Evolutionary conservation across 1,140 invertebrate species (phyloP).

Genomic region (Hypsibius dujardini): DNA sequence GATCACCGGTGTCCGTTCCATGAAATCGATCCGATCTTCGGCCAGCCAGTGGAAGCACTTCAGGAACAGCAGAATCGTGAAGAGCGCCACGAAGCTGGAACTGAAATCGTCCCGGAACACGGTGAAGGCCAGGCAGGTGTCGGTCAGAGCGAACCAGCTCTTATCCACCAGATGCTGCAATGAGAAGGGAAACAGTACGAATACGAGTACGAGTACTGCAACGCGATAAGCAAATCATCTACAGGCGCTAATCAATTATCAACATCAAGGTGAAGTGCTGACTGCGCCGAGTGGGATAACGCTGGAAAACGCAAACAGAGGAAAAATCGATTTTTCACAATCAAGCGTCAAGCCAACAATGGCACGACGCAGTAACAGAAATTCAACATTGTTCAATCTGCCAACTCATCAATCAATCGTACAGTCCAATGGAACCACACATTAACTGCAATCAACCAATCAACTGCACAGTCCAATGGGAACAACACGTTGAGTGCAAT

Average conservation of each 20-base stretch:
- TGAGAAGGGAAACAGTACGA: slow-evolving; percentile 22
- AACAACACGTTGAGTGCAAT: slow-evolving; percentile 15
- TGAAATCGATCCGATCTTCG: slow-evolving; percentile 96
- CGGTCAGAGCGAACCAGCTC: slow-evolving; percentile 96
- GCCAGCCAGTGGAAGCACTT: slow-evolving; percentile 99
- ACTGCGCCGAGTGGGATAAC: slow-evolving; percentile 18
- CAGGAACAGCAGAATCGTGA: slow-evolving; percentile 84
- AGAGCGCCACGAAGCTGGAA: slow-evolving; percentile 90
- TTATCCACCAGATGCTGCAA: slow-evolving; percentile 87
- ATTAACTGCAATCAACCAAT: slow-evolving; percentile 16
- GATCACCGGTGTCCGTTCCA: slow-evolving; percentile 95
- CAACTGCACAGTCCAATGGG: not conserved
- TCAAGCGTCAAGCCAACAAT: slow-evolving; percentile 17
- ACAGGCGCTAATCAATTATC: slow-evolving; percentile 18
- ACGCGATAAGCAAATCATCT: slow-evolving; percentile 54
- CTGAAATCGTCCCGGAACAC: slow-evolving; percentile 98
- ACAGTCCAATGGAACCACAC: not conserved
- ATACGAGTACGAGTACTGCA: slow-evolving; percentile 60
- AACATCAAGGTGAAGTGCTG: slow-evolving; percentile 19
- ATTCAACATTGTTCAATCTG: too few relatives aligned
- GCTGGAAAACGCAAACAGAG: slow-evolving; percentile 16
- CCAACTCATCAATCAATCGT: too few relatives aligned
- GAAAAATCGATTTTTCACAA: not conserved
- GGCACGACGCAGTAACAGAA: too few relatives aligned
- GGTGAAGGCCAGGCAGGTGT: slow-evolving; percentile 95